Conservation (phyloP, 2,888 invertebrate genomes). For the Masnerella sp. region DNA sequence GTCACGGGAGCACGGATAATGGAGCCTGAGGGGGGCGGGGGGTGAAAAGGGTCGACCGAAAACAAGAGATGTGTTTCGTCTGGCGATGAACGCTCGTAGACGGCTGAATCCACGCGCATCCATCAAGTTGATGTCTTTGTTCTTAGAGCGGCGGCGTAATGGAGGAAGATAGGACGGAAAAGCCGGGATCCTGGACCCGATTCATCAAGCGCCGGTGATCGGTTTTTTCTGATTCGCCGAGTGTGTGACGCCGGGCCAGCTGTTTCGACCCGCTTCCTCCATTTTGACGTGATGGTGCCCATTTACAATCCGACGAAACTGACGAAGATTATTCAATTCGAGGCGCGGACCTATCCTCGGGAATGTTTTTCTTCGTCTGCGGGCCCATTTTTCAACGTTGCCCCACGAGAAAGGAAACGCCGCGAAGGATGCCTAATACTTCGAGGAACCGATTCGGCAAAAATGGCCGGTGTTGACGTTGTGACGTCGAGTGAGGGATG, state of each 20-base stretch:
- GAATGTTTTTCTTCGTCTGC: constrained; percentile 47
- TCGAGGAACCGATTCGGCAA: constrained; percentile 19
- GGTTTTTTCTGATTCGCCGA: constrained; percentile 68
- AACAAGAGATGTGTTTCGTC: constrained; percentile 68
- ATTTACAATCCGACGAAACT: constrained; percentile 67
- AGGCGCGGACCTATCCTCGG: constrained; percentile 57
- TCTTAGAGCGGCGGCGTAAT: constrained; percentile 69
- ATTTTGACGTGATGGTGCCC: constrained; percentile 66
- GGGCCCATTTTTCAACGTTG: constrained; percentile 53
- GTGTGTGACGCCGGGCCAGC: constrained; percentile 62
- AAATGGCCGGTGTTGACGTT: constrained; percentile 2
- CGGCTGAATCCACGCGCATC: constrained; percentile 66
- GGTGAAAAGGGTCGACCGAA: constrained; percentile 63
- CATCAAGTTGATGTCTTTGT: constrained; percentile 77
- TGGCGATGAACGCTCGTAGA: constrained; percentile 67
- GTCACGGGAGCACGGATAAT: constrained; percentile 59
- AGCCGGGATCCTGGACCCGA: constrained; percentile 67
- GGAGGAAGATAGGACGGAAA: constrained; percentile 60
- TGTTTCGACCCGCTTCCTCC: constrained; percentile 66
- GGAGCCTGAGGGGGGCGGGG: constrained; percentile 53
- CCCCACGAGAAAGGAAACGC: constrained; percentile 27
- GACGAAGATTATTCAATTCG: constrained; percentile 66
- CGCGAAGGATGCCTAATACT: constrained; percentile 19
- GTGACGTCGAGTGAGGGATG: neutral
- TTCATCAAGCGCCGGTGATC: constrained; percentile 77